Evolutionary conservation across 2,888 invertebrate species (phyloP), one percentile per base, ranked within the genome.

Genomic region (Calliphora vomitoria): DNA sequence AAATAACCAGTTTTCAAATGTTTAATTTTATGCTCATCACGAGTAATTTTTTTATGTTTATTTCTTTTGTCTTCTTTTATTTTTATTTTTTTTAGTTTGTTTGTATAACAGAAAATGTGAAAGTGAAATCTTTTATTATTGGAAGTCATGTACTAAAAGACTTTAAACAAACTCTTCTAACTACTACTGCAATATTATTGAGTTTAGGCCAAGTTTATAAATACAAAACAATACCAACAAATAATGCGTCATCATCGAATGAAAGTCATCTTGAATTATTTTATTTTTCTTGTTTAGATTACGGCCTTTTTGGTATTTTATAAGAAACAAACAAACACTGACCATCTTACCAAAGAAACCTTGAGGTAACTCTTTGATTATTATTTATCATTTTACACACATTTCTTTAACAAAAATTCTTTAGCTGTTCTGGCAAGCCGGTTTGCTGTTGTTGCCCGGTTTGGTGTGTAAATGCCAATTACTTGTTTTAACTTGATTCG

Each of bases 81-180:
- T 41, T 41, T 18, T 53, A 25, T 35, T 53, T 55, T 47, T 41
- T 50, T 64, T 47, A 35, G 35, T 35, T 35, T 35, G 6, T 35
- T 35, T 35, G 35, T 35, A 38, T 80, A 58, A 55, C 31, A 38
- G 20, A 62, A 78, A 83, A 68, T 85, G 80, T 85, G 85, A 85
- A 85, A 85, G 85, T 85, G 80, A 85, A 85, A 81, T 66, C 50
- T 71, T 69, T 60, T 83, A 41, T 68, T n/a, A 44, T 31, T 44
- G 62, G 13, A 44, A 44, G 41, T 31, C 35, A 82, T 47, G 31
- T 31, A 25, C 18, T 35, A 50, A 18, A 69, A 25, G 68, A 20
- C 20, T 10, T 8, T 20, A 13, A 4, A 44, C 25, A 41, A 20
- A 44, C 44, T 15, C 10, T 58, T 13, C 5, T 31, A 58, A 35